Evolutionary conservation across 2,888 invertebrate genomes (phyloP).

Genomic region (Calliopum simillimum): DNA sequence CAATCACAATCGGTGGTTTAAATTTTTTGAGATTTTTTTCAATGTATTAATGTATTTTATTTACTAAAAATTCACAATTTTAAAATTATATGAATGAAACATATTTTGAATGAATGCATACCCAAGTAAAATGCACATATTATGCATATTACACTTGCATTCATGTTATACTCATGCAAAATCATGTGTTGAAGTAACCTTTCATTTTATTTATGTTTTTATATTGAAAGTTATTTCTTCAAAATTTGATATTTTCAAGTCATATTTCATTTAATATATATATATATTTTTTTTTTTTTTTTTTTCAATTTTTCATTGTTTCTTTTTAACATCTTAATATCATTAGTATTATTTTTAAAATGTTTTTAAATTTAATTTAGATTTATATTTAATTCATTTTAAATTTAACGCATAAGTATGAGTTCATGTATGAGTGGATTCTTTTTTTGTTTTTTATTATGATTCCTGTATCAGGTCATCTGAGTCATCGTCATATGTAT

Average conservation of each 20-base stretch:
- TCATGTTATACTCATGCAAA: too few species aligned
- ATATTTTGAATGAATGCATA: too few species aligned
- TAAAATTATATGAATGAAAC: too few species aligned
- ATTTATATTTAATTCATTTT: constrained; percentile 44
- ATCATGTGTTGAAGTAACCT: not conserved
- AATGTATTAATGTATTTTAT: constrained; percentile 39
- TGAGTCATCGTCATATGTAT: constrained; percentile 28
- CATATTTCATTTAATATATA: constrained; percentile 35
- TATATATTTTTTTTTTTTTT: constrained; percentile 50
- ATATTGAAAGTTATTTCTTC: not conserved
- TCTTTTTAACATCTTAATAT: constrained; percentile 41
- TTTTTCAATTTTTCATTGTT: constrained; percentile 42
- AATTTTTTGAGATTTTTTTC: constrained; percentile 40
- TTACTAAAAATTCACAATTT: constrained; percentile 1
- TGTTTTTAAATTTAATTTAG: constrained; percentile 42
- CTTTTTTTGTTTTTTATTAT: constrained; percentile 36
- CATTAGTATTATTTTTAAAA: constrained; percentile 44
- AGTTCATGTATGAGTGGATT: constrained; percentile 5
- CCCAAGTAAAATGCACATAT: too few species aligned
- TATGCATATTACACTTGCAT: too few species aligned
- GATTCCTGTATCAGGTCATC: constrained; percentile 43
- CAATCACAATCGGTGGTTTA: constrained; percentile 68
- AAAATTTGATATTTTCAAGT: constrained; percentile 1
- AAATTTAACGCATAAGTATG: not conserved
- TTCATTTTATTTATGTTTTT: not conserved